Conservation (phyloP, 2,113 vertebrate species). For the Azemiops feae region DNA sequence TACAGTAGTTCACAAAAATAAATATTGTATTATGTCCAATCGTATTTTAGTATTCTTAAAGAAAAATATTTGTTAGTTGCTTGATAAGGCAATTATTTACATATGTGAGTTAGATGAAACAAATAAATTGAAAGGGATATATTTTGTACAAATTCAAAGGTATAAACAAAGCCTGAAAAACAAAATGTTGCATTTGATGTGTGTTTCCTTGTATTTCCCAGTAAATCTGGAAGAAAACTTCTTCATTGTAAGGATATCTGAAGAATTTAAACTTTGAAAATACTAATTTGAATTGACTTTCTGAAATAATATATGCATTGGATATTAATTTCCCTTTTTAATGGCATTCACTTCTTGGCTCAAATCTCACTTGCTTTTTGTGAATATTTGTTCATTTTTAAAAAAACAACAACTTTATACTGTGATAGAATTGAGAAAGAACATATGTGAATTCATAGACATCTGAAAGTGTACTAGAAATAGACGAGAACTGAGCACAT, state of each 20-base stretch:
- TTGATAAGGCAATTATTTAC: neutral
- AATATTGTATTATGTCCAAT: neutral
- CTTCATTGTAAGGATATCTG: neutral
- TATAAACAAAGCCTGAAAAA: neutral
- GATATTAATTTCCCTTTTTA: neutral
- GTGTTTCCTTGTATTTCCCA: neutral
- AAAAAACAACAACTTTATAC: neutral
- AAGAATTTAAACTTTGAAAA: neutral
- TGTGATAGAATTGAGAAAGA: neutral
- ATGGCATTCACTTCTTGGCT: neutral
- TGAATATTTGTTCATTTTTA: neutral
- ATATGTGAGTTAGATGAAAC: neutral
- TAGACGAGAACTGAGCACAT: neutral
- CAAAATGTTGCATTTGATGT: neutral
- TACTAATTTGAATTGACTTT: neutral
- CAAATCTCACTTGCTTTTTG: neutral
- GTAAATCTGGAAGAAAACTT: neutral
- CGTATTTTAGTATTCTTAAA: neutral
- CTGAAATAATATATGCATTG: neutral
- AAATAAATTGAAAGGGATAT: neutral
- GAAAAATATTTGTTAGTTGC: neutral
- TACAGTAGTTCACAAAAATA: neutral
- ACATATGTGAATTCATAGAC: neutral
- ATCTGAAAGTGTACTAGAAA: neutral
- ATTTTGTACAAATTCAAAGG: neutral